Evolutionary conservation across 2,113 vertebrate species (phyloP).

Genomic region (Oryzias melastigma): DNA sequence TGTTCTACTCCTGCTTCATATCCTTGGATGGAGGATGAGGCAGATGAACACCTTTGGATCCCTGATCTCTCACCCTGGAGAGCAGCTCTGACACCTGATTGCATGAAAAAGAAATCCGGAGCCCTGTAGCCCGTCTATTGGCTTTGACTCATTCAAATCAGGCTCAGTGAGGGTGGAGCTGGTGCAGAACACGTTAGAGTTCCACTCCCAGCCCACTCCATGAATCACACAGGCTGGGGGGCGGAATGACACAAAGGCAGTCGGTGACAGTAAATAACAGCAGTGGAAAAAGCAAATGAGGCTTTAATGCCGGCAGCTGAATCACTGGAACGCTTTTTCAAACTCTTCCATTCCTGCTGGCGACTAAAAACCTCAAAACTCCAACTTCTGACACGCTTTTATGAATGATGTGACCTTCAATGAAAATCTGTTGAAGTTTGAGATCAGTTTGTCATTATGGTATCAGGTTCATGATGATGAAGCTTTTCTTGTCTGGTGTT

Average conservation of each 20-base stretch:
- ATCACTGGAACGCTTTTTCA: not conserved
- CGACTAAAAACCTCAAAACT: no score
- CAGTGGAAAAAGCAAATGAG: constrained; percentile 53
- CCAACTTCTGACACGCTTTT: no score
- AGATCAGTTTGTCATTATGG: constrained; percentile 4
- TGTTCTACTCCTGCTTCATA: not conserved
- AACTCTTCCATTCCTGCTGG: not conserved
- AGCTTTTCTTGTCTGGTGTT: no score
- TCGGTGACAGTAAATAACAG: constrained; percentile 29
- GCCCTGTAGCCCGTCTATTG: constrained; percentile 35
- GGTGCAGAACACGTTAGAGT: constrained; percentile 20
- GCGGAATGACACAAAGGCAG: constrained; percentile 16
- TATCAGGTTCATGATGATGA: not conserved
- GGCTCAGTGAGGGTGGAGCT: constrained; percentile 1
- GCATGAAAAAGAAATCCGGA: constrained; percentile 1
- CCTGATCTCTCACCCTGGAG: constrained; percentile 36
- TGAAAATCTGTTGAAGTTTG: not conserved
- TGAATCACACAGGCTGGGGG: constrained; percentile 44
- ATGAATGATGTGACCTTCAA: no score
- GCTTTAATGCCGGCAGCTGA: constrained; percentile 22
- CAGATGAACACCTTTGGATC: constrained; percentile 21
- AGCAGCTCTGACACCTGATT: constrained; percentile 10
- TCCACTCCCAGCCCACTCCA: constrained; percentile 27
- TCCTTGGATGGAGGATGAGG: not conserved
- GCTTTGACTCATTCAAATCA: constrained; percentile 30